Evolutionary conservation across 2,113 vertebrate genomes (phyloP).

Genomic region (Ia io): DNA sequence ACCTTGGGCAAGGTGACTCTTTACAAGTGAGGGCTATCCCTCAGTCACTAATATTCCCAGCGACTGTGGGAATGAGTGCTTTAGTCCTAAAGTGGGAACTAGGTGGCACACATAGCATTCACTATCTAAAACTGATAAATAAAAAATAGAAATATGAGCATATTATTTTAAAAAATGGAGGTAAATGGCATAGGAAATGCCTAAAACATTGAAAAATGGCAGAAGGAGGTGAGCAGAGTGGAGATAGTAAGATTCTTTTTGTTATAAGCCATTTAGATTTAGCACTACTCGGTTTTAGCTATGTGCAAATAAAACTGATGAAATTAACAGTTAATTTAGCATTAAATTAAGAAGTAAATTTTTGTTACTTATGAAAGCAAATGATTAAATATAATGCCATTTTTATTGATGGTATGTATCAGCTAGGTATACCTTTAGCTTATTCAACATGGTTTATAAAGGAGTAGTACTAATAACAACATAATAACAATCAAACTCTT

Average conservation of each 20-base stretch:
- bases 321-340: not conserved
- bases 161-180: not conserved
- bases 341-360: not conserved
- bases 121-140: not conserved
- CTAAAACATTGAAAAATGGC: not conserved
- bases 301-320: not conserved
- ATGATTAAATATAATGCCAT: not conserved
- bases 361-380: not conserved
- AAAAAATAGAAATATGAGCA: not conserved
- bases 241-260: not conserved
- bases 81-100: not conserved
- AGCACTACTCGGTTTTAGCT: not conserved
- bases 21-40: not conserved
- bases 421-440: not conserved
- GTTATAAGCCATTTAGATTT: not conserved
- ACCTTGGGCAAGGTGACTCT: not conserved
- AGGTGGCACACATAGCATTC: too few species aligned
- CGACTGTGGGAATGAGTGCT: not conserved
- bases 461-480: not conserved
- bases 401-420: not conserved
- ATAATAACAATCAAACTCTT: not conserved
- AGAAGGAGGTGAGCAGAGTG: not conserved
- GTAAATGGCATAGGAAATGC: not conserved
- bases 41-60: not conserved
- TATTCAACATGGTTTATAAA: not conserved